Percentiles rank a stretch among this genome's conserved stretches.
phyloP scores from a whole-genome alignment of 2,888 invertebrate species.

The Thumatha senex region DNA sequence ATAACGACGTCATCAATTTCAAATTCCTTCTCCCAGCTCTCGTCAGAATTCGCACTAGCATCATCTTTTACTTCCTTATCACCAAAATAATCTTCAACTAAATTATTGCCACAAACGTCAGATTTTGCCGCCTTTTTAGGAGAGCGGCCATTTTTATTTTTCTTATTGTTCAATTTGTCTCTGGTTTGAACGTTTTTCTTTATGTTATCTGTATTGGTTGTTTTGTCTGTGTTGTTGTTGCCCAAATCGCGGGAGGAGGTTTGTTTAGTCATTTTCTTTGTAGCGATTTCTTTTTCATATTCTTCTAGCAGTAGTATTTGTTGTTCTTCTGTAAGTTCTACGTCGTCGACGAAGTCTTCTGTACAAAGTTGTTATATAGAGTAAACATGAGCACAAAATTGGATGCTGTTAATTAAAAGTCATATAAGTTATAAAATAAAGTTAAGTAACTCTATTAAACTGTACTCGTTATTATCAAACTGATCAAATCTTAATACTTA shows the following conservation, averaged over 20 bases:
- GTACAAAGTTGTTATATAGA: constrained; percentile 42
- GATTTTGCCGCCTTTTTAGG: constrained; percentile 63
- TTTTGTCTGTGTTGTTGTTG: constrained; percentile 65
- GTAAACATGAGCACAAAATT: neutral
- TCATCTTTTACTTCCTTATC: constrained; percentile 74
- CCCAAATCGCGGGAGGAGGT: constrained; percentile 53
- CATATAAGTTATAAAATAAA: neutral
- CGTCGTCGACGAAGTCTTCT: constrained; percentile 86
- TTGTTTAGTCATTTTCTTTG: constrained; percentile 65
- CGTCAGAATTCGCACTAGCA: constrained; percentile 79
- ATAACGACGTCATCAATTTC: constrained; percentile 76
- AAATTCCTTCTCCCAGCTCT: constrained; percentile 85
- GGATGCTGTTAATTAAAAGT: neutral
- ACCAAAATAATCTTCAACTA: constrained; percentile 81
- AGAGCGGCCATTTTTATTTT: constrained; percentile 54
- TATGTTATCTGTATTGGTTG: constrained; percentile 44
- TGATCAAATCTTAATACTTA: neutral
- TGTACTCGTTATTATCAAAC: neutral
- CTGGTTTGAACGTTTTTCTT: constrained; percentile 51
- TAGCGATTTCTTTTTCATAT: constrained; percentile 86
- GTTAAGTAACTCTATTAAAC: too few relatives aligned
- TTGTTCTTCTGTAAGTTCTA: constrained; percentile 88
- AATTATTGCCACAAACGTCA: constrained; percentile 75
- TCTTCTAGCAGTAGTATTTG: constrained; percentile 86
- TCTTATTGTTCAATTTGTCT: constrained; percentile 56